Evolutionary conservation across 2,113 vertebrate genomes (phyloP), one percentile per base, ranked within the genome.

Genomic region (Scalopus aquaticus): DNA sequence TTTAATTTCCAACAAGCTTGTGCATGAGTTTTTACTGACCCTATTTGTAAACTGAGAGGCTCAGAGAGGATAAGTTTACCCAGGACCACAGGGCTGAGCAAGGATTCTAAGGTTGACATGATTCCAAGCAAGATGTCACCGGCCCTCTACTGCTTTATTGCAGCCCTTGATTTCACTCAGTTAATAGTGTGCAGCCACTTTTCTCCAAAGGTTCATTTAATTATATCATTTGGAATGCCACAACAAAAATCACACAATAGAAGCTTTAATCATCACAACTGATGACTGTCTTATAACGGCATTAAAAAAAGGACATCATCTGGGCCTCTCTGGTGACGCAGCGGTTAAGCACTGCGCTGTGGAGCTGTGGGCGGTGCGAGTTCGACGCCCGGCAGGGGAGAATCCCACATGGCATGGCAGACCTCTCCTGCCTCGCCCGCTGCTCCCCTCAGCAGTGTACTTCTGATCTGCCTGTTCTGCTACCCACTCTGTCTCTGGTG

Each of bases 191-290:
- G 7, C 28, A 13, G 32, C 84, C 37, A 30, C 30, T 90, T 95
- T 94, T 56, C 82, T 73, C 74, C 85, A 89, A 96, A 78, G 17
- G 64, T 22, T 56, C 19, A 22, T 4, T 37, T 88, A 42, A 39
- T 74, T 85, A 77, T 5, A 67, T 92, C 44, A 70, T 42, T 32
- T 96, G 69, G 67, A 69, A 85, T 67, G 70, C 62, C 62, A 51
- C 46, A 76, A 93, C 39, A 91, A 86, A 92, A 85, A 67, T 77
- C 62, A 82, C 19, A 39, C 46, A 79, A 72, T 49, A 54, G 12
- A 20, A 77, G 56, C 73, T 94, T 95, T 88, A 88, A 85, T 77
- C 69, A 88, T 44, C 49, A 89, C 67, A 44, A 44, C 2, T 67
- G 54, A 81, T 39, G 56, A 62, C 0, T 51, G 42, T 90, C 80